These are phyloP conservation scores for Urocyon cinereoargenteus DNA, from an alignment of 2,797 vertebrate species.

Conservation along the genomic window DNA sequence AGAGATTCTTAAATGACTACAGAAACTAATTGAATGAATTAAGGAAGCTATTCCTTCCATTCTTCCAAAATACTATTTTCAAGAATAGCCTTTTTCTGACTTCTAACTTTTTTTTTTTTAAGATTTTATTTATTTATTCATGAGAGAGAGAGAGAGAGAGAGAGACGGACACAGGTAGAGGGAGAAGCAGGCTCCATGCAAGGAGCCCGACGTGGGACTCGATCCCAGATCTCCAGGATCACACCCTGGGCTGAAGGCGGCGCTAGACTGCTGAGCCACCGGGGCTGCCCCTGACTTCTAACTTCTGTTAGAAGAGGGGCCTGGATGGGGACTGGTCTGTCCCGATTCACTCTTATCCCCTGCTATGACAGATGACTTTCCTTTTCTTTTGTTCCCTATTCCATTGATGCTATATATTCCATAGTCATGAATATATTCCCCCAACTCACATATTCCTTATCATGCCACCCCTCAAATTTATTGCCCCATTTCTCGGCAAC, in stretches of 20 bases:
- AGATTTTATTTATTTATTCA: too few relatives aligned
- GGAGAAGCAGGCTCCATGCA: too few relatives aligned
- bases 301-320: neutral
- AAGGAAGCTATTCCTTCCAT: neutral
- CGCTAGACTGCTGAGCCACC: too few relatives aligned
- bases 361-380: neutral
- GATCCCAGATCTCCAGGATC: too few relatives aligned
- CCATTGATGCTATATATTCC: neutral
- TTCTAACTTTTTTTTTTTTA: neutral
- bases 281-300: neutral
- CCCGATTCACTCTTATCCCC: neutral
- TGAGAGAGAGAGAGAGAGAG: too few relatives aligned
- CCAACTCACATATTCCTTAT: neutral
- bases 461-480: neutral
- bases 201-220: too few relatives aligned
- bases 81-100: neutral
- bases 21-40: conserved; percentile 32
- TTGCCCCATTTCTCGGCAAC: neutral
- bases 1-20: neutral
- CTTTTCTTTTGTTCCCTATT: neutral
- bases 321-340: neutral
- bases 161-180: too few relatives aligned
- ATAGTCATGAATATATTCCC: neutral
- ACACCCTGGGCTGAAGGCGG: too few relatives aligned
- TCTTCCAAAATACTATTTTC: conserved; percentile 18